phyloP scores from a whole-genome alignment of 2,113 vertebrate species.

The Epinephelus cyanopodus region DNA sequence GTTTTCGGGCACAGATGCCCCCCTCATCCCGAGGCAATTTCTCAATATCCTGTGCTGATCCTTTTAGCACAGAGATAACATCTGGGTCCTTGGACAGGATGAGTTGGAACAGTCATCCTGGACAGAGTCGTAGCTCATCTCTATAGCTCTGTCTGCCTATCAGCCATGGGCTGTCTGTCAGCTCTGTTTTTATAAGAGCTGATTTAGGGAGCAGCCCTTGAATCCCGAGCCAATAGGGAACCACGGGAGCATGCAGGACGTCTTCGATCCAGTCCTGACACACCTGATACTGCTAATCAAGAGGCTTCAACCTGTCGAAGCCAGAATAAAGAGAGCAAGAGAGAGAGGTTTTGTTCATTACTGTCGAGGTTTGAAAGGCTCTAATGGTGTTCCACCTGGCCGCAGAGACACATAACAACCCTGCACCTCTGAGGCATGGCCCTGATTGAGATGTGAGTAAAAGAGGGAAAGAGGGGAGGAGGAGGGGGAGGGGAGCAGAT shows the following conservation, averaged over 20 bases:
- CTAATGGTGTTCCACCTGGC: conserved; percentile 69
- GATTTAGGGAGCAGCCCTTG: conserved; percentile 72
- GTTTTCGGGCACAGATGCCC: conserved; percentile 76
- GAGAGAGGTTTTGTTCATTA: conserved; percentile 44
- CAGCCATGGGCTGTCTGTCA: conserved; percentile 71
- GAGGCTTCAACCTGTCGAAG: conserved; percentile 15
- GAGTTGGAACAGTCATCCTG: conserved; percentile 62
- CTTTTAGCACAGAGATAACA: conserved; percentile 77
- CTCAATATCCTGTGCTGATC: conserved; percentile 78
- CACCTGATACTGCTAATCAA: conserved; percentile 48
- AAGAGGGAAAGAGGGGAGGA: conserved; percentile 44
- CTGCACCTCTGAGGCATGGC: conserved; percentile 59
- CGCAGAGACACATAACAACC: conserved; percentile 62
- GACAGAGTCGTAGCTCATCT: conserved; percentile 73
- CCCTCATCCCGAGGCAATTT: conserved; percentile 68
- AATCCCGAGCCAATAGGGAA: conserved; percentile 56
- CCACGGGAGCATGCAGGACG: conserved; percentile 32
- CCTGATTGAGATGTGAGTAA: conserved; percentile 75
- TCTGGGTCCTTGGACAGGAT: conserved; percentile 75
- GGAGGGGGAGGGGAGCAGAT: conserved; percentile 54
- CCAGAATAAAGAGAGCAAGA: conserved; percentile 6
- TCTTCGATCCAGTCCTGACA: conserved; percentile 4
- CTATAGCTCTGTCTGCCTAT: conserved; percentile 64
- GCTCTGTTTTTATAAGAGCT: conserved; percentile 74
- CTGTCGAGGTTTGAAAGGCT: conserved; percentile 48